Base-by-base conservation (phyloP, 2,113 vertebrate genomes). In the Oreotrochilus melanogaster region DNA sequence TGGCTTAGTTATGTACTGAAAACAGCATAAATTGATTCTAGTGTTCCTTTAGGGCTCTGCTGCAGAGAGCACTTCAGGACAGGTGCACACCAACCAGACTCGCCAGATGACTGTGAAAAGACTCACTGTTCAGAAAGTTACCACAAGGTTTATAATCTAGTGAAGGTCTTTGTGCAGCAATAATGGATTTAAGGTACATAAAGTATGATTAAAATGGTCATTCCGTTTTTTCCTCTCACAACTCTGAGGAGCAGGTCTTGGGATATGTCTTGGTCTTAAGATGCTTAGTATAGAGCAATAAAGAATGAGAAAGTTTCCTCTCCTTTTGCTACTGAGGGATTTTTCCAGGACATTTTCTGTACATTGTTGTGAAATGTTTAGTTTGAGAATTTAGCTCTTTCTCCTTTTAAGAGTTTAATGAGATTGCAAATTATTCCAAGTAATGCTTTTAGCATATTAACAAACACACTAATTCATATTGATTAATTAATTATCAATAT, bases 221-320 rank as follows among this genome's bases (percentile, higher is more conserved):
- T 56, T 56, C 47, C 3, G 28, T 33, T 10, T 18, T 74, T 37
- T 3, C 7, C 8, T 7, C 11, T 4, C 2, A 2, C 5, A 27
- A 19, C 2, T 56, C 31, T 56, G 27, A 84, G n/a, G 45, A 81
- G 10, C 2, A 61, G 22, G 6, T 58, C 9, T 54, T 69, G 19
- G 12, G 24, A 69, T 2, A 9, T 18, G 4, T 65, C 17, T n/a
- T 0, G 1, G 1, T 42, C 27, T 83, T 33, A 18, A 31, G 79
- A 72, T 12, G 3, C 2, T 88, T 79, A 16, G 5, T 24, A 56
- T 14, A 71, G 8, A 56, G 7, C 6, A 45, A 31, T 19, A 53
- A 53, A 11, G 10, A 93, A 79, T 53, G 10, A 53, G 37, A 50
- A 37, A 2, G 6, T 62, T 61, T 64, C 35, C 4, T 43, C 10